A percentile compares a stretch with the other conserved stretches of the same genome.
Evolutionary conservation across 2,797 vertebrate genomes (phyloP).

Genomic region (Pipistrellus pipistrellus): DNA sequence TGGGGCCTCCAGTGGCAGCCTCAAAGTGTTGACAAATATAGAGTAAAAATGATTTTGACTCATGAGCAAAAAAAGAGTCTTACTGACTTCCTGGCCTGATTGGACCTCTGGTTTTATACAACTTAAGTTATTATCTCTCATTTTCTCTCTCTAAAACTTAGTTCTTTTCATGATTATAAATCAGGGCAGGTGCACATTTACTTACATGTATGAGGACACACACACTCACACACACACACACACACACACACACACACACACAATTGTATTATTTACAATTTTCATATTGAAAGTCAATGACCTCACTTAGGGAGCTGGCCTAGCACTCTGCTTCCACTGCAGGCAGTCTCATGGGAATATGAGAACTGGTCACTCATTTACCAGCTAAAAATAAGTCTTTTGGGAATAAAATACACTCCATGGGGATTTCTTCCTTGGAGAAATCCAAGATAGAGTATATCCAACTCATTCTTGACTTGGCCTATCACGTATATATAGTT

Average conservation of each 20-base stretch:
- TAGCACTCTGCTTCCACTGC: not conserved
- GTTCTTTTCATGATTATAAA: not conserved
- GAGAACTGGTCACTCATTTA: not conserved
- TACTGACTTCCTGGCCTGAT: not conserved
- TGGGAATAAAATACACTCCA: not conserved
- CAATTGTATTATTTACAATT: not conserved
- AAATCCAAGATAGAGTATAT: not conserved
- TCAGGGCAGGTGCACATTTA: not conserved
- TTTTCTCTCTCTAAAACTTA: not conserved
- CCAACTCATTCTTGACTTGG: not conserved
- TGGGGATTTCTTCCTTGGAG: not conserved
- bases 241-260: not conserved
- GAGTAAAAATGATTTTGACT: not conserved
- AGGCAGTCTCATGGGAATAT: not conserved
- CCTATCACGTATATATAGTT: not conserved
- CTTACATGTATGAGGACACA: not conserved
- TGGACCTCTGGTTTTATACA: not conserved
- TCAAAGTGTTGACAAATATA: not conserved
- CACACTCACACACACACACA: not conserved
- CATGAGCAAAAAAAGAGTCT: constrained; percentile 10
- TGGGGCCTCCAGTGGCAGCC: not conserved
- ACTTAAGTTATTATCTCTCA: not conserved
- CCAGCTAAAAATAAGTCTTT: not conserved
- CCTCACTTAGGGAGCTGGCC: not conserved
- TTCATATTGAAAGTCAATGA: not conserved